Conservation (phyloP, 2,113 vertebrate species). For the Rhinichthys klamathensis region DNA sequence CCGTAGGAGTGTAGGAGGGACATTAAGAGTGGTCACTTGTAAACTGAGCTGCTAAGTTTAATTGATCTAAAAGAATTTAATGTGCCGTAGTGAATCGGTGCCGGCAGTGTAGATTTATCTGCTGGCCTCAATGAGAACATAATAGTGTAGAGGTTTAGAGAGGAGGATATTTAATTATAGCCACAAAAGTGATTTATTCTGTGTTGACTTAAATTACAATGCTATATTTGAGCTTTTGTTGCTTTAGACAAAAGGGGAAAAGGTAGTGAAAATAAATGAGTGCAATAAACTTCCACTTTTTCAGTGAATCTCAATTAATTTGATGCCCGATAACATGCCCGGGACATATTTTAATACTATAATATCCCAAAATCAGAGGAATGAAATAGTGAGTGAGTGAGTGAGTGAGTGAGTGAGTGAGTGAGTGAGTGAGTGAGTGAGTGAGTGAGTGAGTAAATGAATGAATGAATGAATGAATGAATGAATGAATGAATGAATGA, state of each 20-base stretch:
- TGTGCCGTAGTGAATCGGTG: conserved; percentile 80
- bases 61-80: conserved; percentile 84
- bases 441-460: too few species aligned
- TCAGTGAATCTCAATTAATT: not conserved
- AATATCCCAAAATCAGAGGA: not conserved
- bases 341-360: not conserved
- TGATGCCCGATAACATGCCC: not conserved
- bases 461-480: too few species aligned
- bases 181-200: conserved; percentile 82
- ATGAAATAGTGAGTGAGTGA: too few species aligned
- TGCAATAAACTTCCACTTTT: not conserved
- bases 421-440: too few species aligned
- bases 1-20: conserved; percentile 56
- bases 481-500: too few species aligned
- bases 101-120: conserved; percentile 81
- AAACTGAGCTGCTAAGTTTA: conserved; percentile 82
- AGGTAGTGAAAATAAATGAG: not conserved
- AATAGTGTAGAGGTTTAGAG: conserved; percentile 77
- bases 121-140: conserved; percentile 73
- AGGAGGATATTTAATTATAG: conserved; percentile 73
- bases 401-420: too few species aligned
- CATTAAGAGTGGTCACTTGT: conserved; percentile 77
- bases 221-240: conserved; percentile 59
- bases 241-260: not conserved
- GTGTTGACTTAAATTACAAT: conserved; percentile 73